Conservation (phyloP, 2,888 invertebrate genomes). For the Luffia ferchaultella region DNA sequence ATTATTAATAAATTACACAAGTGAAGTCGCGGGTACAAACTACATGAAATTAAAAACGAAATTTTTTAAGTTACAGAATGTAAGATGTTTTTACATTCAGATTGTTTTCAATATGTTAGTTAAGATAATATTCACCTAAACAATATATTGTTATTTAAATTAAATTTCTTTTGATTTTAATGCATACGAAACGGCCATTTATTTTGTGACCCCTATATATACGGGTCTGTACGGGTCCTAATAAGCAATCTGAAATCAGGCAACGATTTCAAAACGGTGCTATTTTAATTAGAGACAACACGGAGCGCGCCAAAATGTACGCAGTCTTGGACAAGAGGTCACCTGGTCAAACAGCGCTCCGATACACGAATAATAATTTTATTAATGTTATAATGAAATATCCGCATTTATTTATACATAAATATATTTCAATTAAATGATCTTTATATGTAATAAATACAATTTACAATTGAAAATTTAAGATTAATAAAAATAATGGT, state of each 20-base stretch:
- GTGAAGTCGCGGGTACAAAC: too few species aligned
- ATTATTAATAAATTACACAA: too few species aligned
- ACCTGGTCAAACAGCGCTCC: slow-evolving; percentile 24
- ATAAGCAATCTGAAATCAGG: slow-evolving; percentile 60
- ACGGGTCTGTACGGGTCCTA: slow-evolving; percentile 55
- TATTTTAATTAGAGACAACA: slow-evolving; percentile 39
- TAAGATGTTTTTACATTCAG: background rate
- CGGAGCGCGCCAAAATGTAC: slow-evolving; percentile 48
- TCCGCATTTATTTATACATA: too few species aligned
- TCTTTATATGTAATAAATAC: too few species aligned
- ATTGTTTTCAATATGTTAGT: background rate
- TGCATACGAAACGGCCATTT: background rate
- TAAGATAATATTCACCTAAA: background rate
- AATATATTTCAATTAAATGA: too few species aligned
- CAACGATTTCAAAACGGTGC: slow-evolving; percentile 59
- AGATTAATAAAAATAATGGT: too few species aligned
- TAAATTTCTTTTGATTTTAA: background rate
- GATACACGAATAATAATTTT: background rate
- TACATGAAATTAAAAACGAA: background rate
- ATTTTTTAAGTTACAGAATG: background rate
- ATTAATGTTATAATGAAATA: too few species aligned
- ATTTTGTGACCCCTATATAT: slow-evolving; percentile 41
- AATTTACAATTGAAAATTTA: too few species aligned
- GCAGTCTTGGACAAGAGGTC: slow-evolving; percentile 23
- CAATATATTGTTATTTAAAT: background rate